Evolutionary conservation across 2,888 invertebrate genomes (phyloP).

Genomic region (Charanyca ferruginea): DNA sequence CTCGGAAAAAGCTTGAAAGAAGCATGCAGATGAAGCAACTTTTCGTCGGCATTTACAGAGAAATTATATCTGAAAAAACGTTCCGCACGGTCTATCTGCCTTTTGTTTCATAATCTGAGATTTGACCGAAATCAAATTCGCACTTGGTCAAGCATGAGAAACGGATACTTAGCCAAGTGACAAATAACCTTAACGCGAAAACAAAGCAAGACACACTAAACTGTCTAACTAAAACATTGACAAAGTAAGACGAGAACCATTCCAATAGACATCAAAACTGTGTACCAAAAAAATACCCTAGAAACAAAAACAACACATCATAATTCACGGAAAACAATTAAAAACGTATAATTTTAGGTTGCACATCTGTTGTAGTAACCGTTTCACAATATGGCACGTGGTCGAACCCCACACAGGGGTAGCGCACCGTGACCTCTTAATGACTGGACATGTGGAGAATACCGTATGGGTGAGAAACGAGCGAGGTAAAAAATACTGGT

Average conservation of each 20-base stretch:
- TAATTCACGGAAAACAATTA: constrained; percentile 79
- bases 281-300: constrained; percentile 47
- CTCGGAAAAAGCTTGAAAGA: too few relatives aligned
- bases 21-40: too few relatives aligned
- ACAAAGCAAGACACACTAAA: background rate
- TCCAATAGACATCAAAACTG: constrained; percentile 5
- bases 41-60: too few relatives aligned
- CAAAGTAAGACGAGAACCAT: too few relatives aligned
- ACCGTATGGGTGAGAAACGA: constrained; percentile 45
- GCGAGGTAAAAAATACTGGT: constrained; percentile 45
- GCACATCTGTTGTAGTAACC: constrained; percentile 77
- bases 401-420: constrained; percentile 57
- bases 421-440: constrained; percentile 61
- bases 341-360: constrained; percentile 68
- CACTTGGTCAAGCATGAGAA: too few relatives aligned
- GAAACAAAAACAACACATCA: constrained; percentile 73
- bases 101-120: too few relatives aligned
- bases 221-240: background rate
- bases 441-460: constrained; percentile 64
- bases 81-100: too few relatives aligned
- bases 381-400: constrained; percentile 79
- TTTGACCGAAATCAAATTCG: too few relatives aligned
- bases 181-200: too few relatives aligned
- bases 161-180: too few relatives aligned
- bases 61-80: too few relatives aligned